Evolutionary conservation across 2,797 vertebrate genomes (phyloP).

Genomic region (Gastrophryne carolinensis): DNA sequence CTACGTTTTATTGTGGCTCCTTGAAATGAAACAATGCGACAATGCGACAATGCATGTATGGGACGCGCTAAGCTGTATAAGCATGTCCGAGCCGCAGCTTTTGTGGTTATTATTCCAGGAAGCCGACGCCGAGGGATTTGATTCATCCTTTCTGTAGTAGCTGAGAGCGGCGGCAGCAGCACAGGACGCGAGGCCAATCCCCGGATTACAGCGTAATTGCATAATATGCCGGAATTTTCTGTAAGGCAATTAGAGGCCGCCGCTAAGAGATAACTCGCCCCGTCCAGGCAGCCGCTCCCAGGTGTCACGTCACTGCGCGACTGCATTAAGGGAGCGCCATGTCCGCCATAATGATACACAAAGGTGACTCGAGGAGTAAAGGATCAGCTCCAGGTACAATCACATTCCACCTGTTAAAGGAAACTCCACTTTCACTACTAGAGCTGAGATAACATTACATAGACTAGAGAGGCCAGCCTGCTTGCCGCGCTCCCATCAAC

Average conservation of each 20-base stretch:
- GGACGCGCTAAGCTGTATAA: too few species aligned
- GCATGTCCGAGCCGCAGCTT: too few species aligned
- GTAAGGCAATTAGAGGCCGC: conserved; percentile 3
- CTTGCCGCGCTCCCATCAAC: too few species aligned
- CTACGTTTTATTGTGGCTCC: too few species aligned
- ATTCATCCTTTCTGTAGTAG: not conserved
- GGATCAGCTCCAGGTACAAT: not conserved
- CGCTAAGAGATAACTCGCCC: not conserved
- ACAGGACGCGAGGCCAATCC: not conserved
- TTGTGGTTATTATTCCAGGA: not conserved
- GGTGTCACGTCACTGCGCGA: not conserved
- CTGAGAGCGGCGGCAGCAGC: not conserved
- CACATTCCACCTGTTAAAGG: not conserved
- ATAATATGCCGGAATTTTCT: conserved; percentile 2
- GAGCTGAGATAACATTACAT: too few species aligned
- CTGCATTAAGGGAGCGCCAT: not conserved
- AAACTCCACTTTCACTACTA: too few species aligned
- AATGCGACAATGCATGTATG: too few species aligned
- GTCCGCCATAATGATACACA: not conserved
- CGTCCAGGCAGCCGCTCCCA: not conserved
- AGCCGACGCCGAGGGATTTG: not conserved
- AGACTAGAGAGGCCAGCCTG: too few species aligned
- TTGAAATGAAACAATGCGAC: too few species aligned
- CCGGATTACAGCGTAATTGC: conserved; percentile 20
- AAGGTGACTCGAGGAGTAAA: not conserved